Evolutionary conservation across 2,888 invertebrate genomes (phyloP).

Genomic region (Lumbricus terrestris): DNA sequence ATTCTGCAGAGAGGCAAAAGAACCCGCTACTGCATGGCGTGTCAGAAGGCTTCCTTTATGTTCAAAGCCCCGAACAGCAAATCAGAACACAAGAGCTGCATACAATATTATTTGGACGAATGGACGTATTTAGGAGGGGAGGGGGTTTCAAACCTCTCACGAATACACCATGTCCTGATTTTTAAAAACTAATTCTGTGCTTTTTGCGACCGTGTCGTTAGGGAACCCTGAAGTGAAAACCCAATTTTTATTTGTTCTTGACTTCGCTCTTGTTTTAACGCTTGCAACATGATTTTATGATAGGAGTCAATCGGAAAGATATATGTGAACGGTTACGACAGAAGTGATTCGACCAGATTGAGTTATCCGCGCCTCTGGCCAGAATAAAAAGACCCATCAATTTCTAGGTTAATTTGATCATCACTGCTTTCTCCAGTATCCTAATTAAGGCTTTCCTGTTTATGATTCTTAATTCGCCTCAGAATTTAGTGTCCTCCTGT

Average conservation of each 20-base stretch:
- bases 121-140: too few relatives aligned
- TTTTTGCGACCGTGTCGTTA: too few relatives aligned
- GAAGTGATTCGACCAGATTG: neutral
- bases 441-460: neutral
- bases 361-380: neutral
- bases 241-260: too few relatives aligned
- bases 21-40: neutral
- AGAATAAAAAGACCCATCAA: neutral
- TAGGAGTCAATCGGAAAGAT: neutral
- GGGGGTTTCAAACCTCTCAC: too few relatives aligned
- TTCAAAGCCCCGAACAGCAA: too few relatives aligned
- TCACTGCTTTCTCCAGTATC: neutral
- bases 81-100: too few relatives aligned
- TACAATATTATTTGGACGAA: neutral
- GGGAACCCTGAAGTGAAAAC: too few relatives aligned
- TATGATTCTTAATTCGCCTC: neutral
- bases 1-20: neutral
- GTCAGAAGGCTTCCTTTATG: too few relatives aligned
- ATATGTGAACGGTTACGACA: neutral
- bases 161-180: too few relatives aligned
- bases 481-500: neutral
- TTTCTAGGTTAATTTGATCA: neutral
- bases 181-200: too few relatives aligned
- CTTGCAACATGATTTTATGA: too few relatives aligned
- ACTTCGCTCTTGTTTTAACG: too few relatives aligned